Base-by-base conservation (phyloP, 2,113 vertebrate genomes). In the Glaucomys volans region DNA sequence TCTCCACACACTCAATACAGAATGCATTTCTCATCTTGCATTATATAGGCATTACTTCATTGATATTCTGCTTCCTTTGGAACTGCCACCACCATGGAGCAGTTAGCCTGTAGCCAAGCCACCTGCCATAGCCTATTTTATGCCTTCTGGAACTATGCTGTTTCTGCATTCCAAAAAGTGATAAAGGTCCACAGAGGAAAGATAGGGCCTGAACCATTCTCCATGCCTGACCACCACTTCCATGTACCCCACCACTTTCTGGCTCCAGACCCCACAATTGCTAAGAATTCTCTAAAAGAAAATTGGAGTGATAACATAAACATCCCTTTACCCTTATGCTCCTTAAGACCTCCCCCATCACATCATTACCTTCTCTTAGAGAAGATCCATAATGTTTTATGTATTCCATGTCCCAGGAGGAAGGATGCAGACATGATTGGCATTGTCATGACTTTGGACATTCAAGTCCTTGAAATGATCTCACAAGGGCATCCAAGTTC, bases 201-300 rank as follows among this genome's bases (percentile, higher is more conserved):
- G 8, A 22, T 18, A n/a, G 40, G 3, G 2, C 24, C 54, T 28
- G 26, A 16, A 17, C 44, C 76, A 18, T 8, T 35, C 35, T 59
- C 50, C 40, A 30, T 17, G 8, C 44, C 64, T 59, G 76, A 12
- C 85, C 67, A 54, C 37, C 12, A 47, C 37, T 5, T 81, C 59
- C 37, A 10, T n/a, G 17, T 50, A 79, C 20, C 47, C 4, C 47
- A 69, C 20, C 71, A 75, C 37, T 30, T 71, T 57, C 66, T 95
- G 77, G 32, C 62, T 83, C 50, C 30, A 88, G 57, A 87, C 6
- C 86, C 8, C 54, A 76, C 16, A 71, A 69, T 14, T 75, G 28
- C 81, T 91, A 80, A 67, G 72, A 92, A 91, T 42, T n/a, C 16
- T 54, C 44, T 77, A 54, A 81, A 95, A 89, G 28, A 22, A 87